Percentiles rank a stretch among this genome's conserved stretches.
Evolutionary conservation across 2,113 vertebrate species (phyloP).

Genomic region (Salvator merianae): DNA sequence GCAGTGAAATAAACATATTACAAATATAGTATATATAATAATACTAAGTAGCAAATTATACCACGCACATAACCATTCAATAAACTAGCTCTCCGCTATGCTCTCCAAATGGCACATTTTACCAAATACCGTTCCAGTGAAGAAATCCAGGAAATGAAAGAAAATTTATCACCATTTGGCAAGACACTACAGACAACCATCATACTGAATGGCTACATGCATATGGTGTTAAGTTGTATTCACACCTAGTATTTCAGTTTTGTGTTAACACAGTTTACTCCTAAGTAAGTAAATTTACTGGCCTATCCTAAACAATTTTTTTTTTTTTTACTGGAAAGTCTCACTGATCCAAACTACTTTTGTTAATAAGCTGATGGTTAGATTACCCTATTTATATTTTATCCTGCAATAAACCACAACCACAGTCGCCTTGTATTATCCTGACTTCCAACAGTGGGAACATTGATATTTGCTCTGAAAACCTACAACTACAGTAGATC

Average conservation of each 20-base stretch:
- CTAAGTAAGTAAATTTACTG: not conserved
- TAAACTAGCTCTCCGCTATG: not conserved
- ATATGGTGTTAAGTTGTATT: not conserved
- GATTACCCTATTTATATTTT: too few relatives aligned
- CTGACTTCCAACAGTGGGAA: too few relatives aligned
- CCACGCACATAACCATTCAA: not conserved
- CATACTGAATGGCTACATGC: not conserved
- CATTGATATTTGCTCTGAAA: not conserved
- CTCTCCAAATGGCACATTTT: not conserved
- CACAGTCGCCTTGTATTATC: too few relatives aligned
- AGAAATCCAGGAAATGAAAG: slow-evolving; percentile 3
- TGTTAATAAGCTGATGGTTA: not conserved
- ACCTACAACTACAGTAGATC: not conserved
- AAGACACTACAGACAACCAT: not conserved
- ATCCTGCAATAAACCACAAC: too few relatives aligned
- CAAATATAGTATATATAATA: not conserved
- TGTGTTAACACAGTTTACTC: not conserved
- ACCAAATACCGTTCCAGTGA: not conserved
- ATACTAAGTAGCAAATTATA: not conserved
- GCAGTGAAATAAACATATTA: not conserved
- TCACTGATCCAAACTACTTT: not conserved
- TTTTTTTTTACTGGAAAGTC: not conserved
- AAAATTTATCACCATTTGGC: not conserved
- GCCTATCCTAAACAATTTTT: not conserved
- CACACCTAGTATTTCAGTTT: not conserved